Evolutionary conservation across 1,140 invertebrate species (phyloP), one percentile per base, ranked within the genome.

Genomic region (Drosophila mayri): DNA sequence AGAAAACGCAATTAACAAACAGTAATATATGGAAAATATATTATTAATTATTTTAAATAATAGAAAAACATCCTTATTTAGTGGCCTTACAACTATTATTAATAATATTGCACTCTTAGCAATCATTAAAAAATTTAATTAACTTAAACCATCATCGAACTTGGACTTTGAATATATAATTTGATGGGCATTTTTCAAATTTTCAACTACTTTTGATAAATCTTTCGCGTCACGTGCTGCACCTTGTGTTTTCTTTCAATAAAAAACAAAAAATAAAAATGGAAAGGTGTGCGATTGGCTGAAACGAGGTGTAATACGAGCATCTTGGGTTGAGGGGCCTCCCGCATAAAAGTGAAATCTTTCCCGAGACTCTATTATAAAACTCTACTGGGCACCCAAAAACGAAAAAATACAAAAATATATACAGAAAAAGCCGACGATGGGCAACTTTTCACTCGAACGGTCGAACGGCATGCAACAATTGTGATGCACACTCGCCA

Each of bases 321-420:
- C 30, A 32, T 70, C 32, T 57, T 43, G 52, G 64, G 16, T 14
- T n/a, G 59, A 11, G 47, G 54, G 60, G 46, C 47, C 81, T 50
- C 77, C 78, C 82, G 46, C 74, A 46, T 75, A 86, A 87, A 87
- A 87, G 83, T 88, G 84, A 87, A 87, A 87, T 88, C 79, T 88
- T 52, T 60, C 46, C 41, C 52, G 20, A 54, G 50, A 37, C n/a
- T 55, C 68, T 65, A 75, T 86, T 85, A 85, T 85, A 85, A 85
- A 81, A 85, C 59, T 75, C 47, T 22, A 35, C 65, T 59, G 49
- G 70, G 70, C 47, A 61, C 40, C 49, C 57, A 32, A 44, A 63
- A 44, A 68, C 72, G 30, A 52, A 44, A 58, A 47, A 43, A 50
- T 72, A 37, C 25, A 35, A 38, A 25, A 25, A 58, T 18, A n/a